Evolutionary conservation across 2,888 invertebrate genomes (phyloP), one percentile per base, ranked within the genome.

Genomic region (Ceramica pisi): DNA sequence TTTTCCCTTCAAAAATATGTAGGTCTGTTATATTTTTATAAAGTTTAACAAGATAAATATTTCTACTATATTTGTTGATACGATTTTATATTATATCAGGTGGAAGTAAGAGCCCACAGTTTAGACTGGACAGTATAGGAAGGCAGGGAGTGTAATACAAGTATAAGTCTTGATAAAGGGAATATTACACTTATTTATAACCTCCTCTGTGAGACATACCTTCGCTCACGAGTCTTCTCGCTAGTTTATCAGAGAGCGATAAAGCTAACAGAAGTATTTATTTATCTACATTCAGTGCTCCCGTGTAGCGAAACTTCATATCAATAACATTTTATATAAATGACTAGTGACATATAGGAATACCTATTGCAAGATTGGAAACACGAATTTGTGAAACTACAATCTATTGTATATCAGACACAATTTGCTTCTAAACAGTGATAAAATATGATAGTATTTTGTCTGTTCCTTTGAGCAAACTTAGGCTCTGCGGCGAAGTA

Each of bases 51-150:
- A 79, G 80, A 79, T 82, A 74, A 76, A 82, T 75, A 77, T 78
- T 75, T 84, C 76, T 84, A 78, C 66, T 67, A 80, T 67, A 75
- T 75, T 78, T 77, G 41, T 71, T 70, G 41, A 70, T 74, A 78
- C 55, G 64, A 60, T 72, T 79, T 67, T 63, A 53, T 72, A 63
- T 62, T 69, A 75, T 73, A 70, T 72, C 56, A 81, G 82, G 48
- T 80, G 55, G 64, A 77, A 80, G 61, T 67, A 59, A 67, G 80
- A 87, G 91, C 93, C 93, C 93, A 93, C 93, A 92, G 93, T 91
- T 90, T 78, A 87, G 69, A 90, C 81, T 87, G 88, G 87, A 92
- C 86, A 91, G 86, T 85, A 85, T 71, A 86, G 81, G 85, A 89
- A 89, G 87, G 88, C 86, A 87, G 83, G 85, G 75, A 86, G 84